Evolutionary conservation across 1,140 invertebrate species (phyloP), one percentile per base, ranked within the genome.

Genomic region (Brachionus plicatilis): DNA sequence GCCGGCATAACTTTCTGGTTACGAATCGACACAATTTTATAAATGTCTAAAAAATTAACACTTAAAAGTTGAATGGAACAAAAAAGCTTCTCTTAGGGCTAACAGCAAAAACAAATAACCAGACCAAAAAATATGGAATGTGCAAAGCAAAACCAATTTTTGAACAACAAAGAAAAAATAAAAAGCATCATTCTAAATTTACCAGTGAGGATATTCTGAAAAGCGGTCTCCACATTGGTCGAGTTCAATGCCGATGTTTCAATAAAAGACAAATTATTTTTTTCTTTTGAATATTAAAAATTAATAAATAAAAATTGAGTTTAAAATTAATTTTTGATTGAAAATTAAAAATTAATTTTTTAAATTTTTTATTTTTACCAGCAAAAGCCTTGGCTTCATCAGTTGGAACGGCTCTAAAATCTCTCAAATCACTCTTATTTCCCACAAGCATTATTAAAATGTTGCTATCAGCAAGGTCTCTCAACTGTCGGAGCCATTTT

Each of bases 181-280:
- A 27, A 76, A 76, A 50, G 27, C 17, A 33, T 14, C 20, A n/a
- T 7, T 72, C 37, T 27, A 17, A 27, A 29, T 56, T 56, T 60
- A 24, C 20, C 8, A 27, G 12, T 92, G 96, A 98, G 91, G 99
- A 93, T 91, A 99, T 99, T 92, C 99, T 99, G 96, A 92, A 99
- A 99, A 90, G 98, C 98, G 87, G 95, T 94, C 92, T 99, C 97
- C 87, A 99, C 97, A 91, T 99, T 99, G 78, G 97, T 99, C 72
- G 97, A 98, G 92, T 99, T 97, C 88, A 99, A 92, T 86, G 98
- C 98, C 86, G 97, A 99, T 80, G 98, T 99, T 92, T 99, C 98
- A 90, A 99, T 99, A 91, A 99, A 99, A 88, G 95, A 97, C 86
- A 99, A 92, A 87, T 94, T 94, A 91, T 99, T 97, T 87, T 93